A percentile compares a stretch with the other conserved stretches of the same genome.
Evolutionary conservation across 2,113 vertebrate genomes (phyloP).

Genomic region (Prochilodus magdalenae): DNA sequence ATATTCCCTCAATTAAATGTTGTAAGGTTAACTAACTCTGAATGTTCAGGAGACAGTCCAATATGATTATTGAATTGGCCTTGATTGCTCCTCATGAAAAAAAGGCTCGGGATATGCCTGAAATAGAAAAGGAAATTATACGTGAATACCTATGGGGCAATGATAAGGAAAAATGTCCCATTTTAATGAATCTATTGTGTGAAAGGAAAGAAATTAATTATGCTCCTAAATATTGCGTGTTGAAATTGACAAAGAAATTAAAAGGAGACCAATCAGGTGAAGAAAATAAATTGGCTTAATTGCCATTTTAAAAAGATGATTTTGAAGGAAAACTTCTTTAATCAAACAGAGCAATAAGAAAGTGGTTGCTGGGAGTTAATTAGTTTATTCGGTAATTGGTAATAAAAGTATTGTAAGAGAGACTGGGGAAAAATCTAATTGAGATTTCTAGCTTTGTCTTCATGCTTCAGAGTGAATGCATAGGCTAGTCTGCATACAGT

Average conservation of each 20-base stretch:
- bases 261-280: constrained; percentile 71
- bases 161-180: constrained; percentile 74
- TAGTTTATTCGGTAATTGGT: constrained; percentile 64
- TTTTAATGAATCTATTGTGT: constrained; percentile 83
- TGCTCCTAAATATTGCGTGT: constrained; percentile 75
- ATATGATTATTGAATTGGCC: constrained; percentile 74
- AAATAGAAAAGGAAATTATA: constrained; percentile 76
- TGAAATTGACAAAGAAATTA: constrained; percentile 76
- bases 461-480: not conserved
- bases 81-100: constrained; percentile 73
- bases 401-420: constrained; percentile 50
- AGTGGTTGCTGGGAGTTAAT: constrained; percentile 56
- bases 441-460: constrained; percentile 31
- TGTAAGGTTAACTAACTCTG: constrained; percentile 78
- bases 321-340: constrained; percentile 68
- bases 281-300: constrained; percentile 70
- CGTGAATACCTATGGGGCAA: constrained; percentile 73
- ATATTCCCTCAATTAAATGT: constrained; percentile 76
- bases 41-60: constrained; percentile 70
- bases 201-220: constrained; percentile 79
- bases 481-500: not conserved
- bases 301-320: constrained; percentile 68
- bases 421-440: constrained; percentile 2
- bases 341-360: constrained; percentile 69
- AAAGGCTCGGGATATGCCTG: constrained; percentile 63